Evolutionary conservation across 2,888 invertebrate species (phyloP).

Genomic region (Sinopyrophorus schimmeli): DNA sequence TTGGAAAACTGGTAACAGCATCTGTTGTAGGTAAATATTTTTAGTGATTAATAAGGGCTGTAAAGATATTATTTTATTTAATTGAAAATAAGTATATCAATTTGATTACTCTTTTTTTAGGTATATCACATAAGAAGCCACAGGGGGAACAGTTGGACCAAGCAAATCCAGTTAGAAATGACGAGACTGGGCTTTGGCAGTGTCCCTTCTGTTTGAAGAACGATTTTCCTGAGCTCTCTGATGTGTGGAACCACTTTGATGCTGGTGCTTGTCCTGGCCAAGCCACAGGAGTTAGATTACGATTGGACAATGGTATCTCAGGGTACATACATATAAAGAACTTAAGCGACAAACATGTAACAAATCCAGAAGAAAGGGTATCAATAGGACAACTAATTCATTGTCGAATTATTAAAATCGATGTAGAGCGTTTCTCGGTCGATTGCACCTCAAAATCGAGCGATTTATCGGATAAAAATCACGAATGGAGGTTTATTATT

Average conservation of each 20-base stretch:
- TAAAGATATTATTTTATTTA: not conserved
- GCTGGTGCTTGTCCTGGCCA: slow-evolving; percentile 94
- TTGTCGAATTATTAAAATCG: slow-evolving; percentile 92
- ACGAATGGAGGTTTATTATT: slow-evolving; percentile 77
- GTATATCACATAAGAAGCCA: slow-evolving; percentile 85
- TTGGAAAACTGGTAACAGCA: slow-evolving; percentile 82
- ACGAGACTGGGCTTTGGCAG: slow-evolving; percentile 94
- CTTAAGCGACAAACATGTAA: slow-evolving; percentile 89
- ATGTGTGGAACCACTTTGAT: slow-evolving; percentile 99
- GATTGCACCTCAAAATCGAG: slow-evolving; percentile 93
- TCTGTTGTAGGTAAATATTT: slow-evolving; percentile 60
- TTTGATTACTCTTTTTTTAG: slow-evolving; percentile 51
- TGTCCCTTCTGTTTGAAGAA: slow-evolving; percentile 97
- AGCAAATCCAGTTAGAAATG: slow-evolving; percentile 93
- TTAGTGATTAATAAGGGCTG: not conserved
- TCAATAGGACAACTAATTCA: slow-evolving; percentile 81
- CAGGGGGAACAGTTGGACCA: slow-evolving; percentile 92
- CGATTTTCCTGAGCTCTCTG: slow-evolving; percentile 93
- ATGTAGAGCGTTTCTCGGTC: slow-evolving; percentile 89
- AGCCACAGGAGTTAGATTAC: slow-evolving; percentile 86
- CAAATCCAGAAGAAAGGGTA: slow-evolving; percentile 92
- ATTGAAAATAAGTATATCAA: too few relatives aligned
- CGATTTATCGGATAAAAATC: slow-evolving; percentile 87
- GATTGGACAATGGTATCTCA: slow-evolving; percentile 84
- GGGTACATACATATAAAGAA: slow-evolving; percentile 95